Evolutionary conservation across 92 coral and sea anemone species (phyloP).

Genomic region (Heteractis magnifica): DNA sequence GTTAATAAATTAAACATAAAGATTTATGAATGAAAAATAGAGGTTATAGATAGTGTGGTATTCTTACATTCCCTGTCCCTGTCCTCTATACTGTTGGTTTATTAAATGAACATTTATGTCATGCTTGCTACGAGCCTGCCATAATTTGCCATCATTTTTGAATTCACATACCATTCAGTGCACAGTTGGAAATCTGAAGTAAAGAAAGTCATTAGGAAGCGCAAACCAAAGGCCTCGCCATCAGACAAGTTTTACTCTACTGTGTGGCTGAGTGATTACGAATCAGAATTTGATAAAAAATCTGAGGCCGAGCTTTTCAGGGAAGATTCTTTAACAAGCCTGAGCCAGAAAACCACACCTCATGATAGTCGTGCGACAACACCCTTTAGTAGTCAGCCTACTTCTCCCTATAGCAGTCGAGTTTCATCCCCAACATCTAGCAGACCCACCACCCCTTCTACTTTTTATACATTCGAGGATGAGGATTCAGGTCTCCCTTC

Average conservation of each 20-base stretch:
- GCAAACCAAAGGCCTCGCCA: conserved; percentile 76
- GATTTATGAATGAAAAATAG: background rate
- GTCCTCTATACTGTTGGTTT: background rate
- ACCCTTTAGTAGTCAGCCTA: conserved; percentile 86
- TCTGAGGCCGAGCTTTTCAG: conserved; percentile 65
- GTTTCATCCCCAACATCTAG: conserved; percentile 82
- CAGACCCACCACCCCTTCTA: conserved; percentile 82
- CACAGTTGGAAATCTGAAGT: conserved; percentile 60
- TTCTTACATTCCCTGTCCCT: background rate
- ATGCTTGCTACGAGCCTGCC: background rate
- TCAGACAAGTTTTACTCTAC: conserved; percentile 98
- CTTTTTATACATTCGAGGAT: conserved; percentile 73
- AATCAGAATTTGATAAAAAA: conserved; percentile 89
- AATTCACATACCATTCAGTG: conserved; percentile 60
- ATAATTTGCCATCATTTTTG: conserved; percentile 34
- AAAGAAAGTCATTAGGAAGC: conserved; percentile 84
- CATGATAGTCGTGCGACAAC: conserved; percentile 84
- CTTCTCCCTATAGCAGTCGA: conserved; percentile 81
- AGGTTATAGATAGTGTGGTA: background rate
- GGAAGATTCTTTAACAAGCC: conserved; percentile 57
- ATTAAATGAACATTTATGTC: background rate
- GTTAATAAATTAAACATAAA: background rate
- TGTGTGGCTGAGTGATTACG: conserved; percentile 99
- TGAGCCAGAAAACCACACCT: conserved; percentile 75
- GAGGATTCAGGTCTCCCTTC: conserved; percentile 91